These are phyloP conservation scores for Aeoliscus strigatus DNA, from an alignment of 2,797 vertebrate species.

Conservation along the genomic window DNA sequence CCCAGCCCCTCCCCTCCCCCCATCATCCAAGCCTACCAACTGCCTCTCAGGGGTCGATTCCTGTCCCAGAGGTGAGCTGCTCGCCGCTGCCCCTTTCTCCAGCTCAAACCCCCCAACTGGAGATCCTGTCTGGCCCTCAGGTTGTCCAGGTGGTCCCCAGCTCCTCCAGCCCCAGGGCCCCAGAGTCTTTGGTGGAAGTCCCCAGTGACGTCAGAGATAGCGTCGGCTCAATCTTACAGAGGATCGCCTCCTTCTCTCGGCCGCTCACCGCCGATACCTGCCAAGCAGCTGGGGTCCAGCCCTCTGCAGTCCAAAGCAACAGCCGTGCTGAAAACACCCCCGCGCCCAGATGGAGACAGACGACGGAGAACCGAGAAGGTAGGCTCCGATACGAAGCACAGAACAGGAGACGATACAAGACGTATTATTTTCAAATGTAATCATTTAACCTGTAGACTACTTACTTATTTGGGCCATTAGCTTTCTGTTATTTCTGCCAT, in stretches of 20 bases:
- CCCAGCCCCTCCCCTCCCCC: conserved; percentile 15
- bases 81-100: conserved; percentile 51
- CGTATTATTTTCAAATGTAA: too few species aligned
- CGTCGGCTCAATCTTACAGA: conserved; percentile 70
- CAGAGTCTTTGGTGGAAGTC: neutral
- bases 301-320: conserved; percentile 30
- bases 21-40: conserved; percentile 19
- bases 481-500: too few species aligned
- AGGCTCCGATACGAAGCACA: too few species aligned
- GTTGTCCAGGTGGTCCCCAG: conserved; percentile 47
- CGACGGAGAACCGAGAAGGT: conserved; percentile 44
- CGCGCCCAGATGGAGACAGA: conserved; percentile 2
- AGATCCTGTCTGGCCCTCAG: conserved; percentile 62
- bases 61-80: conserved; percentile 37
- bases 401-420: too few species aligned
- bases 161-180: conserved; percentile 15
- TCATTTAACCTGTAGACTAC: too few species aligned
- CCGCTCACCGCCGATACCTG: conserved; percentile 18
- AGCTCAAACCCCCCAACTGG: conserved; percentile 53
- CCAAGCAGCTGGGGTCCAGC: conserved; percentile 2
- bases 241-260: conserved; percentile 69
- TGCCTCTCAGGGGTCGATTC: conserved; percentile 37
- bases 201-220: conserved; percentile 47
- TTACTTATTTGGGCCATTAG: too few species aligned
- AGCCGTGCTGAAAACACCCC: conserved; percentile 5